Evolutionary conservation across 1,140 invertebrate species (phyloP), one percentile per base, ranked within the genome.

Genomic region (Drosophila littoralis): DNA sequence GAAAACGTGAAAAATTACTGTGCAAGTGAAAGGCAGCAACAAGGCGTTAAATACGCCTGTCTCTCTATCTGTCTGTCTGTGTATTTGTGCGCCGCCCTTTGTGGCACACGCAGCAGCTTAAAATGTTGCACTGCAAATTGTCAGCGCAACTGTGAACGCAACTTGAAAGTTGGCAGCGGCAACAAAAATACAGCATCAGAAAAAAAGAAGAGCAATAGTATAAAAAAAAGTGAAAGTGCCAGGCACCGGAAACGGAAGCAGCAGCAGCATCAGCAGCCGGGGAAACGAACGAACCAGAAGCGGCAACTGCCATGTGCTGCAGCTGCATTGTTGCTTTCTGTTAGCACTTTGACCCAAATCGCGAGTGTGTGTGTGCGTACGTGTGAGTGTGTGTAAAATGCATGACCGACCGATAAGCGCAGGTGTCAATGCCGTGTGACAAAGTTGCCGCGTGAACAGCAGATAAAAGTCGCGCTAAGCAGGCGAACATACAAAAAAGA

Each of bases 271-370:
- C 45, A 61, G 54, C 38, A 69, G 58, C 58, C 38, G 36, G 51
- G 46, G 69, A 52, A 51, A 38, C 45, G 63, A 64, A 59, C 71
- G 64, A 66, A 9, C 57, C 38, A 52, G 12, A 60, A 48, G 59
- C 36, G 36, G 35, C 51, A 50, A 57, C 17, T 35, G 40, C 64
- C 40, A 63, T 73, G 71, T 79, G 75, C 77, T 65, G 83, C 72
- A 58, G 63, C 55, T 88, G 79, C 83, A 88, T 88, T 88, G 73
- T 74, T 79, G 69, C 22, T 5, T 66, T 89, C 75, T 77, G 83
- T 71, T 80, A 77, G 54, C 77, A 89, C 83, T 83, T 72, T 88
- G 84, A 89, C 84, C 84, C 81, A 88, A 89, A 88, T 88, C 80
- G 79, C 52, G 42, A 32, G 52, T 57, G 74, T 61, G 42, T 50